phyloP scores from a whole-genome alignment of 1,140 invertebrate species.

The Aphelinus certus region DNA sequence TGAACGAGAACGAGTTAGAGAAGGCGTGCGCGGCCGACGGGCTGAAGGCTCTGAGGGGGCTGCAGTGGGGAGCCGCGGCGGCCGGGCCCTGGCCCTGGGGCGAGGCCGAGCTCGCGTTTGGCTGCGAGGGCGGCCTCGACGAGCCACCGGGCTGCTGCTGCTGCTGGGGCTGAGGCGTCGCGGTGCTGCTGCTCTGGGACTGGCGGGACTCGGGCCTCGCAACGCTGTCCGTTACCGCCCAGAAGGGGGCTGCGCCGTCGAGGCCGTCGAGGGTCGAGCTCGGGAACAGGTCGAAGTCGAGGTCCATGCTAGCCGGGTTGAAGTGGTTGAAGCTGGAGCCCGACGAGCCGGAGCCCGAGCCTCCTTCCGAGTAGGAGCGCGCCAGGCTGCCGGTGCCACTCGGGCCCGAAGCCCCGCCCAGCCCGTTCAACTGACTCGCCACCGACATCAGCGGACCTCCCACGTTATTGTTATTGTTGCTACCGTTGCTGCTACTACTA shows the following conservation, averaged over 20 bases:
- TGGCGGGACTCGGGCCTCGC: conserved; percentile 67
- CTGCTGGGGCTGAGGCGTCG: not conserved
- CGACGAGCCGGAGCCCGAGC: conserved; percentile 39
- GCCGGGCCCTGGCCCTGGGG: conserved; percentile 53
- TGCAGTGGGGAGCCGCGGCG: conserved; percentile 52
- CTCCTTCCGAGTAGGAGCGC: conserved; percentile 13
- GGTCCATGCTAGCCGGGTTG: conserved; percentile 62
- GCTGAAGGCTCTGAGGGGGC: conserved; percentile 59
- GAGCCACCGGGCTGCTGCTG: conserved; percentile 27
- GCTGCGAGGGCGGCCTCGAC: conserved; percentile 66
- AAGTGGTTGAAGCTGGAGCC: conserved; percentile 59
- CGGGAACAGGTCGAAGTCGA: conserved; percentile 71
- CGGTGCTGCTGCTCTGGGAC: not conserved
- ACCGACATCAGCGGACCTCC: conserved; percentile 63
- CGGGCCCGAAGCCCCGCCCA: not conserved
- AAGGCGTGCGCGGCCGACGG: conserved; percentile 59
- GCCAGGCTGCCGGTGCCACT: not conserved
- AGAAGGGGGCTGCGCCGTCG: conserved; percentile 49
- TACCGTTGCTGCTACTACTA: conserved; percentile 36
- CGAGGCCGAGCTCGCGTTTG: conserved; percentile 60
- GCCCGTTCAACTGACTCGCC: conserved; percentile 55
- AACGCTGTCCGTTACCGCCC: not conserved
- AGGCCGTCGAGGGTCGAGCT: conserved; percentile 67
- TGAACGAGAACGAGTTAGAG: conserved; percentile 70
- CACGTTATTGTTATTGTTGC: conserved; percentile 60